Evolutionary conservation across 2,797 vertebrate genomes (phyloP).

Genomic region (Ciconia nigra): DNA sequence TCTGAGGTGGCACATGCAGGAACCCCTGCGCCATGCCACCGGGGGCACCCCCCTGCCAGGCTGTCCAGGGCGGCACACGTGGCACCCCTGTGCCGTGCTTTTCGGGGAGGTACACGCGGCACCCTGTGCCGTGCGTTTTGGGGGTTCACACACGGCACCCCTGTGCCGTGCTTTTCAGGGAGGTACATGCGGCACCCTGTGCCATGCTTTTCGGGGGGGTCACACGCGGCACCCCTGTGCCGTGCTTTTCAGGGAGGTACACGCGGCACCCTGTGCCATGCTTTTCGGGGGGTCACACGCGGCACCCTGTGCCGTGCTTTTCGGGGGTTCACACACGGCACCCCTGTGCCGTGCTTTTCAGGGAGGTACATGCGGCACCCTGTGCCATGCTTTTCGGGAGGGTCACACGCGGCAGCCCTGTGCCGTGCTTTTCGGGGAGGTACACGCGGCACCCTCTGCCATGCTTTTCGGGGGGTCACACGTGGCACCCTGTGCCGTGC

Average conservation of each 20-base stretch:
- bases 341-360: not conserved
- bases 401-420: not conserved
- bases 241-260: not conserved
- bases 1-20: not conserved
- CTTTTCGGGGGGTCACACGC: no score
- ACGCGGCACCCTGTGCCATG: no score
- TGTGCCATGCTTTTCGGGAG: not conserved
- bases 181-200: not conserved
- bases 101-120: not conserved
- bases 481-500: accelerated
- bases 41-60: not conserved
- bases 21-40: not conserved
- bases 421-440: accelerated
- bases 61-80: accelerated
- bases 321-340: no score
- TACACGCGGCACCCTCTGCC: no score
- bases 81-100: not conserved
- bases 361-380: not conserved
- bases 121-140: not conserved
- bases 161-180: no score
- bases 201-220: accelerated
- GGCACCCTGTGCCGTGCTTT: no score
- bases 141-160: not conserved
- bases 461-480: not conserved
- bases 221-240: no score